Base-by-base conservation (phyloP, 2,888 invertebrate species). In the Phoronis australis region DNA sequence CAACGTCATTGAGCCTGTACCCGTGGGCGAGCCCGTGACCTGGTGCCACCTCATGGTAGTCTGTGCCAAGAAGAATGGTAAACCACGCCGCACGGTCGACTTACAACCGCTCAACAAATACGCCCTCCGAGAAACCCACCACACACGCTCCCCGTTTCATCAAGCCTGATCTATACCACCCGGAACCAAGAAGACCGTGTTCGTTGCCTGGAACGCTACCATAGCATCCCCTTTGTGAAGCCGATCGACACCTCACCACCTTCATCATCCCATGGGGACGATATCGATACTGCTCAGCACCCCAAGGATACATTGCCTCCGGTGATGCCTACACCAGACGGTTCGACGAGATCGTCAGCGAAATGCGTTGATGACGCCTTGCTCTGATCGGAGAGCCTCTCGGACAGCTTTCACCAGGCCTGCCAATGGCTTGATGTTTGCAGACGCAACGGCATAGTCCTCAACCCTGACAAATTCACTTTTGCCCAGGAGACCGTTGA, bases 291-390 rank as follows among this genome's bases (percentile, higher is more conserved):
- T 49, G 49, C 26, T 53, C 52, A n/a, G n/a, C n/a, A n/a, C n/a
- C n/a, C n/a, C n/a, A n/a, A n/a, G n/a, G n/a, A n/a, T n/a, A n/a
- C n/a, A 12, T 55, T 55, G 12, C 57, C 57, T 15, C 60, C 59
- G 31, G 61, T 56, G 3, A 60, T 60, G 37, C 38, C 2, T 6
- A 48, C 56, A 40, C 40, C 47, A 37, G 58, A 55, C 2, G 64
- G 62, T 42, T 61, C 24, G 61, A 65, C 48, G 61, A 62, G 39
- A 58, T 62, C n/a, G 60, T 61, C 2, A n/a, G 63, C 59, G 9
- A 65, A 64, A 38, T 60, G 62, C 25, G 42, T 60, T 6, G 60
- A 62, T 27, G 56, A 56, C 40, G 43, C 51, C 39, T 51, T 62
- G 1, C 42, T 62, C 2, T 61, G 58, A 58, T 40, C 51, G 0